A percentile compares a stretch with the other conserved stretches of the same genome.
phyloP scores from a whole-genome alignment of 2,797 vertebrate species.

The Zalophus californianus region DNA sequence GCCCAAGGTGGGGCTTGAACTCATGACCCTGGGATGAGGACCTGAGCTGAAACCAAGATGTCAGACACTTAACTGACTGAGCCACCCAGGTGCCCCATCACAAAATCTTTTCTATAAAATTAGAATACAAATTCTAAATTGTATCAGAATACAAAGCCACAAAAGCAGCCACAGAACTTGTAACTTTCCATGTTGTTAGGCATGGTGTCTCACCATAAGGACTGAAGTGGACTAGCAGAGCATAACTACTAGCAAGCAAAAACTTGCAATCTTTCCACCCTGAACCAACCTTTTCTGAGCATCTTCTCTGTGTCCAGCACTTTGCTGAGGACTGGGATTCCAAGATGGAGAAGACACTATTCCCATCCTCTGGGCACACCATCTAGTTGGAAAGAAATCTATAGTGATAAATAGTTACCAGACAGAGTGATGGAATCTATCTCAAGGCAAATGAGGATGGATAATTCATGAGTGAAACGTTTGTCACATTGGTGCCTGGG shows the following conservation, averaged over 20 bases:
- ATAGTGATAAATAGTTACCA: background rate
- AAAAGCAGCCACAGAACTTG: background rate
- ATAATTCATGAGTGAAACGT: background rate
- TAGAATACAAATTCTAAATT: background rate
- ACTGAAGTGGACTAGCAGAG: background rate
- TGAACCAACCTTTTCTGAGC: background rate
- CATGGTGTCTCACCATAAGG: background rate
- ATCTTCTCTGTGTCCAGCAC: background rate
- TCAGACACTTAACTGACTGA: background rate
- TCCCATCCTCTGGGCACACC: background rate
- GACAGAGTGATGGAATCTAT: background rate
- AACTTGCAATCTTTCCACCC: background rate
- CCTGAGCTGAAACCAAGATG: background rate
- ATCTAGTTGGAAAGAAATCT: background rate
- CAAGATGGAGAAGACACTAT: background rate
- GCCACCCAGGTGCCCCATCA: background rate
- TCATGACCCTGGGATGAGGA: background rate
- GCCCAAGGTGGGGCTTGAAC: background rate
- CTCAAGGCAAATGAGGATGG: background rate
- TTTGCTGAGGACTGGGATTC: background rate
- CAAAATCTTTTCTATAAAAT: background rate
- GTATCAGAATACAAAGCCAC: background rate
- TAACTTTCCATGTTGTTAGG: background rate
- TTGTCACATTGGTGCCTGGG: background rate
- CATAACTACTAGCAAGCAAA: background rate